Conservation (phyloP, 30 jellyfish, hydroid and myxozoan genomes). For the Aurelia sp. region DNA sequence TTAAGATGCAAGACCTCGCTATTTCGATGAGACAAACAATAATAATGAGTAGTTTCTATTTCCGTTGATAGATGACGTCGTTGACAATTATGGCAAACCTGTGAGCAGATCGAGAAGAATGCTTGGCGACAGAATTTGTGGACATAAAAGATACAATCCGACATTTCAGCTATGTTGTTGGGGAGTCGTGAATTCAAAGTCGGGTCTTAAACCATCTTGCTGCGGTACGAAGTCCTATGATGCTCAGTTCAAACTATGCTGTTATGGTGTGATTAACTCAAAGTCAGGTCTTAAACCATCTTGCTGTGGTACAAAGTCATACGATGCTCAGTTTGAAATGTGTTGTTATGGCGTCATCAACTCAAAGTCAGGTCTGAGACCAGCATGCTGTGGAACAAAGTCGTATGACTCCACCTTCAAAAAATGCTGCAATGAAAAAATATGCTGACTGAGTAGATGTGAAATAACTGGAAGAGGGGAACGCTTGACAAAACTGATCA, state of each 20-base stretch:
- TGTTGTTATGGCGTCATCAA: constrained; percentile 40
- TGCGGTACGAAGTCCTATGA: constrained; percentile 31
- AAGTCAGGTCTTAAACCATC: constrained; percentile 32
- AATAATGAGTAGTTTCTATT: no score
- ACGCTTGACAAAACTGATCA: no score
- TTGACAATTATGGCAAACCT: no score
- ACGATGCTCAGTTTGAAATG: constrained; percentile 12
- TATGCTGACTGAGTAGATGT: neutral
- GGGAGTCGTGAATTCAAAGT: constrained; percentile 15
- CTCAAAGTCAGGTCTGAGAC: constrained; percentile 25
- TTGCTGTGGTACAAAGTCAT: constrained; percentile 37
- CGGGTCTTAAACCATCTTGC: constrained; percentile 26
- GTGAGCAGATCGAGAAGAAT: neutral
- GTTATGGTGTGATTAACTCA: constrained; percentile 8
- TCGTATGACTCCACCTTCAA: constrained; percentile 2
- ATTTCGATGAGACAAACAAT: no score
- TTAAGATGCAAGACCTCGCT: no score
- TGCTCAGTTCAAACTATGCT: constrained; percentile 16
- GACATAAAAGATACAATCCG: constrained; percentile 31
- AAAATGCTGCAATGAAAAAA: constrained; percentile 1
- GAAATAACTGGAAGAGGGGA: no score
- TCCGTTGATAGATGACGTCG: no score
- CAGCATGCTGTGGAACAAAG: constrained; percentile 21
- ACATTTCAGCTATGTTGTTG: constrained; percentile 24
- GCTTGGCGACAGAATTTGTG: constrained; percentile 28